Evolutionary conservation across 2,113 vertebrate genomes (phyloP), one percentile per base, ranked within the genome.

Genomic region (Osmerus mordax): DNA sequence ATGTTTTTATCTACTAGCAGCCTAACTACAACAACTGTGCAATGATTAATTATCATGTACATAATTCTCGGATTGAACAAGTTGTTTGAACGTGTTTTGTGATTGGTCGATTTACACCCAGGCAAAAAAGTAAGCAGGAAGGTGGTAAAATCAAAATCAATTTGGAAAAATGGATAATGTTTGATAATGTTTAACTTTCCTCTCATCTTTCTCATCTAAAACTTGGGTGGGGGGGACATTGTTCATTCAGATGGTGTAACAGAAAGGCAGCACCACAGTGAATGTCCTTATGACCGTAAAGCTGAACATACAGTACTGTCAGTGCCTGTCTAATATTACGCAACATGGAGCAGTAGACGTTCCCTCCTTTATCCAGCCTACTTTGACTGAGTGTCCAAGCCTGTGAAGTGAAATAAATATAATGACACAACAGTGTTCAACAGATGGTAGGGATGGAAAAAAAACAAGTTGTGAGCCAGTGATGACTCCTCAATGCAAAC

Each of bases 271-370:
- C 16, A 32, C 29, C 32, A 36, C 4, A 36, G 32, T 36, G 32
- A 7, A 7, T 36, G 13, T 25, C 4, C 25, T 29, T 9, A 23
- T 71, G 72, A 74, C 79, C 73, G 47, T 66, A 69, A 80, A 75
- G 73, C 78, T 23, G 52, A 9, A 25, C 28, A 41, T 19, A 1
- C 36, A 65, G 21, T 56, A 47, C 32, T 78, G 75, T 86, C 36
- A 86, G 15, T 84, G 80, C 60, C 81, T 11, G 41, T 75, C 64
- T 70, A 67, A 77, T 76, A 71, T 89, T 88, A 69, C 83, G 85
- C 75, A 81, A 63, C 25, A 79, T 75, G 80, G 1, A 0, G 67
- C 63, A 32, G 70, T 76, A 89, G 81, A 83, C 77, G 80, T 55
- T 52, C 74, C 77, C 76, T 73, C 18, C 65, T 67, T 56, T 60